Evolutionary conservation across 2,888 invertebrate genomes (phyloP).

Genomic region (Yponomeuta plumbellus): DNA sequence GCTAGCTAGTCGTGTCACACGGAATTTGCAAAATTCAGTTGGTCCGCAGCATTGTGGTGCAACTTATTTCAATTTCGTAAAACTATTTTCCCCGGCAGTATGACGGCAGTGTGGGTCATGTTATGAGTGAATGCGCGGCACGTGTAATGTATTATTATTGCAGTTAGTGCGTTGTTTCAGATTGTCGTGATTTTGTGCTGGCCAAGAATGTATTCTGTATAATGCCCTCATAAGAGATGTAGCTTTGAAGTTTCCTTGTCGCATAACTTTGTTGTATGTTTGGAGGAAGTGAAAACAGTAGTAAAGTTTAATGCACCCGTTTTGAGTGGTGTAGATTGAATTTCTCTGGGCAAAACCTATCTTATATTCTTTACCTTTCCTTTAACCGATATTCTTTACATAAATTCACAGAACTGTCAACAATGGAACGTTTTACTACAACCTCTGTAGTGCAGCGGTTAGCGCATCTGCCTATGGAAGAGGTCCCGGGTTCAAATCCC

Average conservation of each 20-base stretch:
- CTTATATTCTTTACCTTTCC: too few relatives aligned
- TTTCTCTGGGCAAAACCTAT: too few relatives aligned
- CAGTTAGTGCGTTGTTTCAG: conserved; percentile 45
- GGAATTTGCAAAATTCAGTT: too few relatives aligned
- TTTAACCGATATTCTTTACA: too few relatives aligned
- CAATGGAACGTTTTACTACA: too few relatives aligned
- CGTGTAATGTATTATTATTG: conserved; percentile 30
- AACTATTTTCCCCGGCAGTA: conserved; percentile 10
- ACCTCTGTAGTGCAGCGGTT: too few relatives aligned
- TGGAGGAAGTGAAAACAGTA: not conserved
- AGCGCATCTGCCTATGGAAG: too few relatives aligned
- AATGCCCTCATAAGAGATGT: conserved; percentile 54
- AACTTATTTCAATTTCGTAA: not conserved
- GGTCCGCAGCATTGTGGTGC: too few relatives aligned
- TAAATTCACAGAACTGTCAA: too few relatives aligned
- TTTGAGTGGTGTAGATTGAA: not conserved
- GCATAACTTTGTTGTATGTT: not conserved
- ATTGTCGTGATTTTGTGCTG: conserved; percentile 34
- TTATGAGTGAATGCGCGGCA: conserved; percentile 27
- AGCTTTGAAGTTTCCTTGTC: not conserved
- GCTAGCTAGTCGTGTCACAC: too few relatives aligned
- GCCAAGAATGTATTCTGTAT: conserved; percentile 62
- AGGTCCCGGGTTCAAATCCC: too few relatives aligned
- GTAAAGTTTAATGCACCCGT: conserved; percentile 1
- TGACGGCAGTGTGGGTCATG: conserved; percentile 24